A percentile compares a stretch with the other conserved stretches of the same genome.
Evolutionary conservation across 1,140 invertebrate genomes (phyloP).

Genomic region (Drosophila guanche): DNA sequence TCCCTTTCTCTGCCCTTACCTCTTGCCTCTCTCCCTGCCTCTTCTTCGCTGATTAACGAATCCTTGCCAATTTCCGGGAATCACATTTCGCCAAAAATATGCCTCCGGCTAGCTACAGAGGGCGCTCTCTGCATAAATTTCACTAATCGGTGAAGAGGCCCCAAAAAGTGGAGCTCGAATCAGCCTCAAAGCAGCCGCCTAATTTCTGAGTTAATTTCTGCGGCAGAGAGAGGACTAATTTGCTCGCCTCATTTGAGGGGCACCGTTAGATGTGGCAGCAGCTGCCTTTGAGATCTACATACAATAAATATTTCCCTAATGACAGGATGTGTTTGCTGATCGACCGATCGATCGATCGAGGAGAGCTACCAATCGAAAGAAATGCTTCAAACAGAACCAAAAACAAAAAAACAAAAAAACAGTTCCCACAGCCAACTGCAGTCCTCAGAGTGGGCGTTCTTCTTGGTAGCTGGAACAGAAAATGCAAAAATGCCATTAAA

Average conservation of each 20-base stretch:
- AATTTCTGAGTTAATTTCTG: conserved; percentile 61
- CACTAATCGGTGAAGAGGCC: conserved; percentile 35
- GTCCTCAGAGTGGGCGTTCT: conserved; percentile 63
- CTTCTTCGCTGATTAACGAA: conserved; percentile 30
- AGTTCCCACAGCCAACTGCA: conserved; percentile 55
- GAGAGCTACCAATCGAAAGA: neutral
- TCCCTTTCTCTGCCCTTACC: conserved; percentile 4
- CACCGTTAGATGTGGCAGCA: conserved; percentile 60
- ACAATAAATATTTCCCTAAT: conserved; percentile 80
- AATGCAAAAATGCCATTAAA: conserved; percentile 76
- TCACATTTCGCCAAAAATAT: conserved; percentile 55
- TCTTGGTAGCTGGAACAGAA: conserved; percentile 57
- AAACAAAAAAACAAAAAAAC: conserved; percentile 14
- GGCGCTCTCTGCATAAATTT: conserved; percentile 66
- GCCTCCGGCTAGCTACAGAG: conserved; percentile 65
- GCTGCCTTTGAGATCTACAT: conserved; percentile 59
- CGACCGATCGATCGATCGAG: conserved; percentile 10
- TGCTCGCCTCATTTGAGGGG: conserved; percentile 27
- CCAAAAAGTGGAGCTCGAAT: neutral
- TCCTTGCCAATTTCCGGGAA: conserved; percentile 82
- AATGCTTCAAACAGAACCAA: neutral
- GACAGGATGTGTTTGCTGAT: conserved; percentile 65
- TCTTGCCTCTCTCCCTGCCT: neutral
- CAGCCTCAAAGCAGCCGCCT: conserved; percentile 48
- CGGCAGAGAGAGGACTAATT: conserved; percentile 47